Conservation (phyloP, 1,140 invertebrate species). For the Protaetia brevitarsis region DNA sequence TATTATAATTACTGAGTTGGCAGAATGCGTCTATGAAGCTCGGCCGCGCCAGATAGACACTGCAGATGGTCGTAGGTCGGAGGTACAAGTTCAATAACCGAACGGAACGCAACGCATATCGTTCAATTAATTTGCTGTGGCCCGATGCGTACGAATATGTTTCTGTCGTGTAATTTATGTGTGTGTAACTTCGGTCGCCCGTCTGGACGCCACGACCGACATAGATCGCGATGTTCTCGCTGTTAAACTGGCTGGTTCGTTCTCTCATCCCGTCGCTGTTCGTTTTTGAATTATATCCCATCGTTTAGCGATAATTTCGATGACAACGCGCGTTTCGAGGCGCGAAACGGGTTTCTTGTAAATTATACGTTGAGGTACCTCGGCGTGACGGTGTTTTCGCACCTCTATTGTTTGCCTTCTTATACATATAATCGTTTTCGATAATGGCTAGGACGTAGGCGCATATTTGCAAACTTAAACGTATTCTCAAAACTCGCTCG, state of each 20-base stretch:
- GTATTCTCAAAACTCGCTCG: too few species aligned
- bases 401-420: not conserved
- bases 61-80: conserved; percentile 20
- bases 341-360: not conserved
- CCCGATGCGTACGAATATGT: conserved; percentile 8
- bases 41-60: conserved; percentile 12
- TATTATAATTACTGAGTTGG: conserved; percentile 6
- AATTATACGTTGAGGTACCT: not conserved
- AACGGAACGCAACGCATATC: conserved; percentile 4
- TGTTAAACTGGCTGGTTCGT: not conserved
- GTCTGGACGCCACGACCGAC: not conserved
- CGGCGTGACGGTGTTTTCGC: not conserved
- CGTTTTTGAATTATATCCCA: conserved; percentile 3
- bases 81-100: conserved; percentile 26
- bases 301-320: conserved; percentile 16
- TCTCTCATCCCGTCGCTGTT: not conserved
- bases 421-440: not conserved
- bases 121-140: conserved; percentile 5
- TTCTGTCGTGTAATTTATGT: not conserved
- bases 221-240: not conserved
- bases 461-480: too few species aligned
- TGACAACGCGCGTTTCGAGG: not conserved
- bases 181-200: not conserved
- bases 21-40: not conserved
- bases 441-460: too few species aligned